These are phyloP conservation scores for Atrichornis clamosus DNA, from an alignment of 2,113 vertebrate genomes.

Conservation along the genomic window DNA sequence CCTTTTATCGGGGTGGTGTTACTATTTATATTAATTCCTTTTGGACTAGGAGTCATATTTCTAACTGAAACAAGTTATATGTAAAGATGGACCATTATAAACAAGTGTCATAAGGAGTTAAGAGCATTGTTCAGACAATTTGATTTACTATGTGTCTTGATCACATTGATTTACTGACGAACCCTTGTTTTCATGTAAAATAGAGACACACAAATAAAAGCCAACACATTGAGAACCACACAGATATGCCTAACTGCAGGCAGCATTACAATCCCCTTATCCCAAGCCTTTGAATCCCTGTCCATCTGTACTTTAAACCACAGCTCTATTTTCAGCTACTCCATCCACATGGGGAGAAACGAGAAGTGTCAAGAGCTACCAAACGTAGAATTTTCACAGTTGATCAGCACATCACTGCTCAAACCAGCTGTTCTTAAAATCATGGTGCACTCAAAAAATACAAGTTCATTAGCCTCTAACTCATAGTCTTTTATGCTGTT, in stretches of 20 bases:
- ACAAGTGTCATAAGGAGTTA: not conserved
- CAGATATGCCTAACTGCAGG: not conserved
- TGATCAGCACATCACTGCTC: not conserved
- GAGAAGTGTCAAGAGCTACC: not conserved
- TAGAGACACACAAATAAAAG: not conserved
- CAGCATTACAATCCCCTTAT: not conserved
- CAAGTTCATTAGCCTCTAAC: not conserved
- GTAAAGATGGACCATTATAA: not conserved
- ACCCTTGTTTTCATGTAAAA: not conserved
- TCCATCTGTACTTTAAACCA: not conserved
- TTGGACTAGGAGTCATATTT: not conserved
- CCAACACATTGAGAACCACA: not conserved
- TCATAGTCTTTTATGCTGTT: not conserved
- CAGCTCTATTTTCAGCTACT: not conserved
- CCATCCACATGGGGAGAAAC: not conserved
- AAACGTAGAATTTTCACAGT: not conserved
- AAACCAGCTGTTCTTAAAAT: not conserved
- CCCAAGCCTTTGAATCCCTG: not conserved
- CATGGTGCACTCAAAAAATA: not conserved
- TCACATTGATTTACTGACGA: not conserved
- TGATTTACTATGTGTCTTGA: not conserved
- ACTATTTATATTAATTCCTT: not conserved
- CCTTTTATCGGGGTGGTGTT: not conserved
- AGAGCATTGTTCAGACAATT: not conserved
- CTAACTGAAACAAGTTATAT: not conserved